Evolutionary conservation across 2,888 invertebrate genomes (phyloP).

Genomic region (Drosophila kambysellisi): DNA sequence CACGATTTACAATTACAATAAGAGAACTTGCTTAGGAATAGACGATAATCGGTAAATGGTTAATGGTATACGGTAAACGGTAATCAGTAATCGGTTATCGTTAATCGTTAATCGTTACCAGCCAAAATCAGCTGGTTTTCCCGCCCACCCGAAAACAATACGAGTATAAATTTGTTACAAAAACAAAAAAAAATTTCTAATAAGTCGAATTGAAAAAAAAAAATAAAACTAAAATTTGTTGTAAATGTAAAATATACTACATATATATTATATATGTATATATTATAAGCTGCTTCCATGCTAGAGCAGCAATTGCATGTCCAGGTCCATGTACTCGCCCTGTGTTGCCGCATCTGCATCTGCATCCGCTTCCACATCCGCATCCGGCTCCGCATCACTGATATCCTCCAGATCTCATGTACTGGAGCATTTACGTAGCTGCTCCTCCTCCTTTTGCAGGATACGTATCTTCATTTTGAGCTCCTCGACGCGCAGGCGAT

Average conservation of each 20-base stretch:
- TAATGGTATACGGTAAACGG: constrained; percentile 14
- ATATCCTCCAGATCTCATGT: constrained; percentile 75
- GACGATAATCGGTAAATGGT: constrained; percentile 30
- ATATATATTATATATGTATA: constrained; percentile 19
- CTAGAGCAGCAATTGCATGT: constrained; percentile 57
- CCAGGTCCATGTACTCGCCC: constrained; percentile 50
- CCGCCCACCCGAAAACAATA: constrained; percentile 35
- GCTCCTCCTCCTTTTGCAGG: constrained; percentile 83
- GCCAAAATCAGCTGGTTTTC: constrained; percentile 16
- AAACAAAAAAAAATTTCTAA: constrained; percentile 10
- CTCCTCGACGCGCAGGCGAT: constrained; percentile 83
- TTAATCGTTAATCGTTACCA: constrained; percentile 18
- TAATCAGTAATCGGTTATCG: constrained; percentile 19
- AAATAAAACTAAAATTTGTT: constrained; percentile 12
- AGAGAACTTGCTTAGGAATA: constrained; percentile 41
- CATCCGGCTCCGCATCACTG: constrained; percentile 53
- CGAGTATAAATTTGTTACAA: constrained; percentile 6
- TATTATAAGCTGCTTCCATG: constrained; percentile 26
- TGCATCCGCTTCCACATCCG: constrained; percentile 1
- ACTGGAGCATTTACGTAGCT: constrained; percentile 71
- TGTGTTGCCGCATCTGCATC: constrained; percentile 1
- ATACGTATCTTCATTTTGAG: constrained; percentile 83
- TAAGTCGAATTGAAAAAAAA: constrained; percentile 16
- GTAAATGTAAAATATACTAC: constrained; percentile 11
- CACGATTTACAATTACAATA: constrained; percentile 45